Evolutionary conservation across 2,888 invertebrate species (phyloP).

Genomic region (Ochropleura leucogaster): DNA sequence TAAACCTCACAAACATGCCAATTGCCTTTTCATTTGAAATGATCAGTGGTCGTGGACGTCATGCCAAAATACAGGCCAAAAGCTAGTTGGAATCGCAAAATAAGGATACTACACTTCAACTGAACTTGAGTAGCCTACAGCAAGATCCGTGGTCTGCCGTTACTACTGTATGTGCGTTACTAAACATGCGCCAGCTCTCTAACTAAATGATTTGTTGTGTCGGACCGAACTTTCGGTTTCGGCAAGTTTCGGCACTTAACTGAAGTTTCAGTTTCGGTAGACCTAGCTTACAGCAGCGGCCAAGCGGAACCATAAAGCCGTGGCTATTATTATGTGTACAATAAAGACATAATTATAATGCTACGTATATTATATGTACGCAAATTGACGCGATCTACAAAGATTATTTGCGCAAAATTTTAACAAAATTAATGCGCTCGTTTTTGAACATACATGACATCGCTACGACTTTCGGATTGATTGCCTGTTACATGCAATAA

Average conservation of each 20-base stretch:
- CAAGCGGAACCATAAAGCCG: background rate
- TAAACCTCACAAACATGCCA: background rate
- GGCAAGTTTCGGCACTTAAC: background rate
- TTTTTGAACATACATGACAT: background rate
- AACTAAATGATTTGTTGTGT: background rate
- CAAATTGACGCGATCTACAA: background rate
- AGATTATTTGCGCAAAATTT: background rate
- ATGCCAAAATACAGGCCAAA: conserved; percentile 1
- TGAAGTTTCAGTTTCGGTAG: background rate
- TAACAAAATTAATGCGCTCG: background rate
- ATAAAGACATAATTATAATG: background rate
- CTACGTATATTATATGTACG: too few species aligned
- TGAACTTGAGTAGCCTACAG: background rate
- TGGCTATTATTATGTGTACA: background rate
- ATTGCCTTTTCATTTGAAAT: background rate
- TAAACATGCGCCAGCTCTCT: background rate
- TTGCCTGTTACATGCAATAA: too few species aligned
- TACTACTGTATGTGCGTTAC: background rate
- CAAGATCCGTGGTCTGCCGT: background rate
- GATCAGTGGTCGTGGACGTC: background rate
- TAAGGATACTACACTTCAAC: background rate
- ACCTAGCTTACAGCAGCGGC: background rate
- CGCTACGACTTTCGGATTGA: background rate
- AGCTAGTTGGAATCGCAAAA: background rate
- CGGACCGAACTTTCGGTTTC: background rate